phyloP scores from a whole-genome alignment of 2,797 vertebrate species.

The Enteromius viviparus region DNA sequence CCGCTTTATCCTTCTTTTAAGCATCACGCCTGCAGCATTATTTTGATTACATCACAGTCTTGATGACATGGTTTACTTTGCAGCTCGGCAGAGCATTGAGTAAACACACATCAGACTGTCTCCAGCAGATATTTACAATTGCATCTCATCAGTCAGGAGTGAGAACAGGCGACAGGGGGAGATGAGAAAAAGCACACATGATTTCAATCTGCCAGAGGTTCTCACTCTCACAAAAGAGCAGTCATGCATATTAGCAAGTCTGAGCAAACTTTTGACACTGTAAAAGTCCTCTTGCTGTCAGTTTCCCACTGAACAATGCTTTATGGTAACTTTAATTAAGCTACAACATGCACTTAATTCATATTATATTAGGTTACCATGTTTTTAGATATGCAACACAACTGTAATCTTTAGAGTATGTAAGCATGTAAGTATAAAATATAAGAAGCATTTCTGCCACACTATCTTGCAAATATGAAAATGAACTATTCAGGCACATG shows the following conservation, averaged over 20 bases:
- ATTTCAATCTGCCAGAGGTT: slow-evolving; percentile 70
- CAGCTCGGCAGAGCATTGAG: slow-evolving; percentile 24
- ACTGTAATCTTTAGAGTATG: background rate
- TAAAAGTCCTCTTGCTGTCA: background rate
- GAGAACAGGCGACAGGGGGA: slow-evolving; percentile 52
- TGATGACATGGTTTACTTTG: slow-evolving; percentile 29
- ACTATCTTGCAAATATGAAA: background rate
- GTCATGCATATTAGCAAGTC: slow-evolving; percentile 73
- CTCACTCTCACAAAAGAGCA: slow-evolving; percentile 67
- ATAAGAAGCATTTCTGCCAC: background rate
- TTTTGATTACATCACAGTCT: slow-evolving; percentile 7
- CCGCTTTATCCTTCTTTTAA: background rate
- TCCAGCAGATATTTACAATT: slow-evolving; percentile 54
- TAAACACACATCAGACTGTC: slow-evolving; percentile 42
- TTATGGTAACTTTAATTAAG: background rate
- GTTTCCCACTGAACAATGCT: background rate
- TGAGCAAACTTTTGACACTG: slow-evolving; percentile 61
- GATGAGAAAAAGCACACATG: slow-evolving; percentile 67
- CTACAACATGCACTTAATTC: background rate
- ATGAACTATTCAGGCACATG: slow-evolving; percentile 9
- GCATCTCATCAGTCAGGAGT: slow-evolving; percentile 71
- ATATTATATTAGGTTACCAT: background rate
- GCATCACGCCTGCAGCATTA: background rate
- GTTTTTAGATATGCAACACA: background rate
- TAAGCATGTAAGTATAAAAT: background rate